phyloP scores from a whole-genome alignment of 2,888 invertebrate species.

The Drosophila greeni region DNA sequence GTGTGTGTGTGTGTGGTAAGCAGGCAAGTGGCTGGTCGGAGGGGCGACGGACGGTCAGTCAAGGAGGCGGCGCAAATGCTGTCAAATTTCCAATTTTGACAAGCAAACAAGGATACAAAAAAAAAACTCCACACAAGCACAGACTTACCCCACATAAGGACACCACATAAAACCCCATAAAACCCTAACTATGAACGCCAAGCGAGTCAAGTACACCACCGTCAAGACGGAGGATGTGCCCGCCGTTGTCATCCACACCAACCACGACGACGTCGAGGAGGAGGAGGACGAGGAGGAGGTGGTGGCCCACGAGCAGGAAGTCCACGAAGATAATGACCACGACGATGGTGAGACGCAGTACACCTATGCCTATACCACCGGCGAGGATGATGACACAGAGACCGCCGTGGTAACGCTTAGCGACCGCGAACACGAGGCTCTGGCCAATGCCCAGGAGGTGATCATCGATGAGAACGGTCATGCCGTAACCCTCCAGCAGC shows the following conservation, averaged over 20 bases:
- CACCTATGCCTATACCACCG: conserved; percentile 73
- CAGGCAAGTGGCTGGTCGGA: neutral
- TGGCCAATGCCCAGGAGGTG: conserved; percentile 70
- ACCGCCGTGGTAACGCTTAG: conserved; percentile 75
- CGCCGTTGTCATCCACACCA: conserved; percentile 70
- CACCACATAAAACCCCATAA: too few relatives aligned
- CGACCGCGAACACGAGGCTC: conserved; percentile 58
- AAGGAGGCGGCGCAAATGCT: conserved; percentile 26
- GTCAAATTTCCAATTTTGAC: too few relatives aligned
- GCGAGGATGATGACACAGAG: conserved; percentile 71
- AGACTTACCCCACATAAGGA: too few relatives aligned
- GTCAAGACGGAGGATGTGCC: conserved; percentile 74
- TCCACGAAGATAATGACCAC: conserved; percentile 55
- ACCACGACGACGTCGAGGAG: conserved; percentile 51
- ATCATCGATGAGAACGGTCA: conserved; percentile 76
- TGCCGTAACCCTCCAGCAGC: conserved; percentile 70
- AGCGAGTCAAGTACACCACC: conserved; percentile 70
- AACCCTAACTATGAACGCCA: too few relatives aligned
- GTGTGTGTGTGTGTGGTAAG: conserved; percentile 5
- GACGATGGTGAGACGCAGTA: conserved; percentile 69
- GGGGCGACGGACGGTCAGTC: conserved; percentile 2
- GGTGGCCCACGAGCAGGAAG: conserved; percentile 66
- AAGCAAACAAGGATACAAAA: too few relatives aligned
- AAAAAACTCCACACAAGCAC: too few relatives aligned
- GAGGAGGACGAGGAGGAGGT: conserved; percentile 67